Evolutionary conservation across 2,797 vertebrate genomes (phyloP), one percentile per base, ranked within the genome.

Genomic region (Labeo calbasu): DNA sequence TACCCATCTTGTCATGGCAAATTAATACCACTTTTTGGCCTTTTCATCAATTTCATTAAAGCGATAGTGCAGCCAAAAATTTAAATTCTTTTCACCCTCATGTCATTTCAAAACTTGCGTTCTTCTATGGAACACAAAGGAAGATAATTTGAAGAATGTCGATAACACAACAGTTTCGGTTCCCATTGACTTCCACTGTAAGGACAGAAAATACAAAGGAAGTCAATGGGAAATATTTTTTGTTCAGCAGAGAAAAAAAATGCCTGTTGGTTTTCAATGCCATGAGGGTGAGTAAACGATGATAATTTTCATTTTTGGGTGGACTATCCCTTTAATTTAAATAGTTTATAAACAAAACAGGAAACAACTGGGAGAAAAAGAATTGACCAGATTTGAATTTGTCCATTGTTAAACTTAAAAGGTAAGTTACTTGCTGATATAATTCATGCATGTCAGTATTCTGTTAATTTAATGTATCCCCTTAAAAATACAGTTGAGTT

Each of bases 1-100:
- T 70, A 46, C 14, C 12, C 10, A 63, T 85, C 73, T 78, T 71
- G 72, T 82, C 61, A 82, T 69, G 78, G 71, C 48, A 78, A 86
- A 73, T 86, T 82, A 17, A 15, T 53, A 55, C 19, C 53, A 9
- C 19, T 55, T 55, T 55, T 21, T 53, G 51, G 51, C 51, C 55
- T 57, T 57, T 57, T 57, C 9, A 9, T 10, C 21, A 57, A 57
- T 57, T 57, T n/a, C 21, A 57, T 57, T 57, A 57, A n/a, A 10
- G 53, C 9, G 1, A 57, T n/a, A 57, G 55, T 11, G 1, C 55
- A 19, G 53, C 19, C 8, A 21, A 57, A 57, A 57, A 57, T 57
- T 3, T n/a, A 57, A 57, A n/a, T 57, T 0, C 9, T n/a, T n/a
- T 21, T 10, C 21, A 57, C 8, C 21, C 1, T 57, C 50, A n/a